phyloP scores from a whole-genome alignment of 2,113 vertebrate genomes.

The Ctenomys sociabilis region DNA sequence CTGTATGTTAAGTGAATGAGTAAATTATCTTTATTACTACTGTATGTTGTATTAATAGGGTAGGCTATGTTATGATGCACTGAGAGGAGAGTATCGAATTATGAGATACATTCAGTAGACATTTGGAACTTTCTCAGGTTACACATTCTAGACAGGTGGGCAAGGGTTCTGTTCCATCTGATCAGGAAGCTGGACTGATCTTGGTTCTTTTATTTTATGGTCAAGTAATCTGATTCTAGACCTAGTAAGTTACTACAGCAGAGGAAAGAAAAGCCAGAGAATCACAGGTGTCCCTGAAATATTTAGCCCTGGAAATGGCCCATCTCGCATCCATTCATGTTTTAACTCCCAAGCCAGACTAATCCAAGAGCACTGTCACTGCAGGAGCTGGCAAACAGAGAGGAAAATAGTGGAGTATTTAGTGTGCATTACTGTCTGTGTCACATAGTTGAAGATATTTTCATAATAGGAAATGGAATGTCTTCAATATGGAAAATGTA shows the following conservation, averaged over 20 bases:
- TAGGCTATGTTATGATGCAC: neutral
- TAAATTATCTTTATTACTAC: neutral
- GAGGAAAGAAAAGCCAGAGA: neutral
- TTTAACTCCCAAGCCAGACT: constrained; percentile 13
- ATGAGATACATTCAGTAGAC: neutral
- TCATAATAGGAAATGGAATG: constrained; percentile 39
- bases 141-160: too few species aligned
- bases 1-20: neutral
- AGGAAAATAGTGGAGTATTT: neutral
- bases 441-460: constrained; percentile 13
- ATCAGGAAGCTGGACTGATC: neutral
- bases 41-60: neutral
- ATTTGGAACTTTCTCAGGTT: neutral
- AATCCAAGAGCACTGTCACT: neutral
- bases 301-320: neutral
- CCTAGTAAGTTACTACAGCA: neutral
- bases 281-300: neutral
- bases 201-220: neutral
- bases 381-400: too few species aligned
- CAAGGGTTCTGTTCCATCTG: neutral
- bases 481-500: neutral
- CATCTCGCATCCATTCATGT: neutral
- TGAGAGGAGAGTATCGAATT: neutral
- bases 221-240: neutral
- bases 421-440: neutral